These are phyloP conservation scores for Sesamia nonagrioides DNA, from an alignment of 1,140 invertebrate genomes.

Conservation along the genomic window DNA sequence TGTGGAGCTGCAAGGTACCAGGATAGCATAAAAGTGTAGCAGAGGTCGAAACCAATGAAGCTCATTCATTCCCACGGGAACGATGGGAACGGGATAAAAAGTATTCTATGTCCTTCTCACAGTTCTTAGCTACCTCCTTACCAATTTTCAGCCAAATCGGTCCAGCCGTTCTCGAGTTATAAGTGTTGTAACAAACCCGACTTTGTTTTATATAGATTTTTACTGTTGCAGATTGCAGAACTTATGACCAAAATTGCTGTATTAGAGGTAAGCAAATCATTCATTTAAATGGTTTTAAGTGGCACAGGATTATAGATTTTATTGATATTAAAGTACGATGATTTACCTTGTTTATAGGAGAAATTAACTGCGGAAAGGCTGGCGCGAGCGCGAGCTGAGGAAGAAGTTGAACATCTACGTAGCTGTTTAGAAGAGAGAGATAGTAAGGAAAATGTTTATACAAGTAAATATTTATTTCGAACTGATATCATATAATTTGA, in stretches of 20 bases:
- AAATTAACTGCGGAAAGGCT: constrained; percentile 69
- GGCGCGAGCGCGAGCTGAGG: constrained; percentile 67
- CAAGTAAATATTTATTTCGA: neutral
- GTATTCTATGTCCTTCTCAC: too few species aligned
- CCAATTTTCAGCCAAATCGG: too few species aligned
- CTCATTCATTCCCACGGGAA: too few species aligned
- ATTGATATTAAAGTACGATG: neutral
- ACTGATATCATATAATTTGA: neutral
- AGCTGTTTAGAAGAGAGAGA: constrained; percentile 79
- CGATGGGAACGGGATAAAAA: too few species aligned
- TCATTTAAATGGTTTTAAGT: neutral
- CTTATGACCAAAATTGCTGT: constrained; percentile 70
- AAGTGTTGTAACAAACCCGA: too few species aligned
- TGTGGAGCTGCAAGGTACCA: too few species aligned
- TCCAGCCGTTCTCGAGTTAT: too few species aligned
- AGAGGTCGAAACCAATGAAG: too few species aligned
- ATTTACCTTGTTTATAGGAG: constrained; percentile 60
- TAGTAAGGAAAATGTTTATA: constrained; percentile 58
- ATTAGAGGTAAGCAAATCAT: constrained; percentile 67
- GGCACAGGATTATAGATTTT: too few species aligned
- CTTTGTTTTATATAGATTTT: constrained; percentile 17
- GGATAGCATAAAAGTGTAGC: too few species aligned
- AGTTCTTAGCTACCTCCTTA: too few species aligned
- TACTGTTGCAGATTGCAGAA: constrained; percentile 64
- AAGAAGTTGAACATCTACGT: constrained; percentile 74